Evolutionary conservation across 2,113 vertebrate species (phyloP).

Genomic region (Vulpes ferrilata): DNA sequence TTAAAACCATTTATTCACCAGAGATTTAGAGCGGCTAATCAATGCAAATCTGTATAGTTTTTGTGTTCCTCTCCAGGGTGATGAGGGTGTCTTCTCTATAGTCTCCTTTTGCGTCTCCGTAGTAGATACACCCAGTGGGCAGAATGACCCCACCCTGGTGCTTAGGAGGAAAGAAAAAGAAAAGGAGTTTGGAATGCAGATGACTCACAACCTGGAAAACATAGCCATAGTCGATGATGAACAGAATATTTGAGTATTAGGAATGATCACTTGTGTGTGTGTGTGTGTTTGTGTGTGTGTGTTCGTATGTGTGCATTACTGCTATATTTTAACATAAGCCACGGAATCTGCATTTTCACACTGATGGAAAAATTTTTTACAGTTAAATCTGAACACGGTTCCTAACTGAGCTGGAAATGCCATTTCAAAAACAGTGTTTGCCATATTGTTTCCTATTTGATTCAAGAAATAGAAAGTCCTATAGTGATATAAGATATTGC

Average conservation of each 20-base stretch:
- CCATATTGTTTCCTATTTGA: background rate
- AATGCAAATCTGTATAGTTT: background rate
- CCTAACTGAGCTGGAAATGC: conserved; percentile 31
- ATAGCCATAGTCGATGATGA: background rate
- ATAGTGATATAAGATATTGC: background rate
- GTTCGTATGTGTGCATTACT: background rate
- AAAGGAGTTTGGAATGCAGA: background rate
- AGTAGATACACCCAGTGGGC: background rate
- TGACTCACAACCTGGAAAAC: background rate
- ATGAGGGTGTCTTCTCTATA: background rate
- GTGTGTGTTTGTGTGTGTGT: background rate
- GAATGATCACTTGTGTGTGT: background rate
- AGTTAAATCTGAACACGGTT: conserved; percentile 5
- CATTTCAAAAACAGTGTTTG: conserved; percentile 11
- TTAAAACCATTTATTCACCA: conserved; percentile 9
- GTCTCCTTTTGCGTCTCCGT: conserved; percentile 2
- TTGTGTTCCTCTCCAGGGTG: background rate
- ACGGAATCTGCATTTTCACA: conserved; percentile 25
- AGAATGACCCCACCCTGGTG: background rate
- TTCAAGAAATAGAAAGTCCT: conserved; percentile 24
- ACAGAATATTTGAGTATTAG: background rate
- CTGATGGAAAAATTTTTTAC: background rate
- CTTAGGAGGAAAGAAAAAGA: background rate
- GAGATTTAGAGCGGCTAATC: background rate
- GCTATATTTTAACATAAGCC: conserved; percentile 5